These are phyloP conservation scores for Scaptomyza reducta DNA, from an alignment of 2,888 invertebrate species.

Conservation along the genomic window DNA sequence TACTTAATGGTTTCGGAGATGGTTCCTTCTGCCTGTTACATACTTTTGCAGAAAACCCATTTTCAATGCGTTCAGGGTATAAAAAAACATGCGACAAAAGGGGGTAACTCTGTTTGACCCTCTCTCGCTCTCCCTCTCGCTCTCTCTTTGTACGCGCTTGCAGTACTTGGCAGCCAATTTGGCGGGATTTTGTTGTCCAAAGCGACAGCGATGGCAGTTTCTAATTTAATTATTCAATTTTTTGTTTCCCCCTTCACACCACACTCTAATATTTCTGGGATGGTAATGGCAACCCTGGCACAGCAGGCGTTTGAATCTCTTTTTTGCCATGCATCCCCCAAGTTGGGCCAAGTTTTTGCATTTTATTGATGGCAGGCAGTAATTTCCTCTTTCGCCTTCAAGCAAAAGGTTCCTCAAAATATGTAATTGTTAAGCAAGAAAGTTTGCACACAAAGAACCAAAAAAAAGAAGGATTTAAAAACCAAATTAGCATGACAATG, in stretches of 20 bases:
- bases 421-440: slow-evolving; percentile 44
- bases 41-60: too few relatives aligned
- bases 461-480: slow-evolving; percentile 1
- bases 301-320: slow-evolving; percentile 42
- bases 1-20: too few relatives aligned
- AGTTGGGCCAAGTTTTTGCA: slow-evolving; percentile 59
- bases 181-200: slow-evolving; percentile 73
- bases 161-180: slow-evolving; percentile 68
- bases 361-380: slow-evolving; percentile 56
- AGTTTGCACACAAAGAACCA: slow-evolving; percentile 12
- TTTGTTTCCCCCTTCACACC: slow-evolving; percentile 18
- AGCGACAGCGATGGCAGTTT: slow-evolving; percentile 74
- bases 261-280: slow-evolving; percentile 13
- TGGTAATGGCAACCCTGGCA: slow-evolving; percentile 42
- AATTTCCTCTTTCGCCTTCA: slow-evolving; percentile 5
- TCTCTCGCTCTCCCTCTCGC: neutral
- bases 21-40: too few relatives aligned
- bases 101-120: slow-evolving; percentile 52
- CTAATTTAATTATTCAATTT: slow-evolving; percentile 80
- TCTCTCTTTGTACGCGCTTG: slow-evolving; percentile 4
- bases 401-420: slow-evolving; percentile 21
- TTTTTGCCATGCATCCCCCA: slow-evolving; percentile 26
- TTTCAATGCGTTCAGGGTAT: too few relatives aligned
- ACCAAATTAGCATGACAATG: slow-evolving; percentile 42
- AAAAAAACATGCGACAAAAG: slow-evolving; percentile 8